Evolutionary conservation across 2,113 vertebrate species (phyloP).

Genomic region (Arenaria interpres): DNA sequence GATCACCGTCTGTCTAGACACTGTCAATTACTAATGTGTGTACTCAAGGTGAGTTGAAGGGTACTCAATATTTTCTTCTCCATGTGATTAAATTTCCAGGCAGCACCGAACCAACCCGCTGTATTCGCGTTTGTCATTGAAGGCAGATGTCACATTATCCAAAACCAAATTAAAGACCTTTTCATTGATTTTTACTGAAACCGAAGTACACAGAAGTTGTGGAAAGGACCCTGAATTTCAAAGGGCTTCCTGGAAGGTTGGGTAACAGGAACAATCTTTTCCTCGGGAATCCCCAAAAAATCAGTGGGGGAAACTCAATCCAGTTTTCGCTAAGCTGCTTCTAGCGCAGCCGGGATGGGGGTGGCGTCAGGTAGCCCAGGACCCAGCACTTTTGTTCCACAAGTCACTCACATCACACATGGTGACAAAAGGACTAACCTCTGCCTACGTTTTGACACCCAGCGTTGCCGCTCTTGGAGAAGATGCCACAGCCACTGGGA

Average conservation of each 20-base stretch:
- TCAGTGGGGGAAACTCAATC: background rate
- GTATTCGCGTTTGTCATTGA: background rate
- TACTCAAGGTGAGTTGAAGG: background rate
- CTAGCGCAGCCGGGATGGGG: fast-evolving
- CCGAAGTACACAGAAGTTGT: background rate
- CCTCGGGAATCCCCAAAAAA: background rate
- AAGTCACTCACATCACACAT: background rate
- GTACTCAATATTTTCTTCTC: background rate
- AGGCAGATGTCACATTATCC: background rate
- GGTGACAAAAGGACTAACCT: background rate
- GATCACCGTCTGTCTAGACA: slow-evolving; percentile 17
- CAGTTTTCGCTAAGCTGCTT: background rate
- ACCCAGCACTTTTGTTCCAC: background rate
- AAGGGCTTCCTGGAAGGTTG: background rate
- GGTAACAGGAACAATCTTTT: background rate
- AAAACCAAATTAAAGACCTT: background rate
- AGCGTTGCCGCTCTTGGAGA: background rate
- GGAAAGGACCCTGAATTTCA: background rate
- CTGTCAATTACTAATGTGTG: background rate
- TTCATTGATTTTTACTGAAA: background rate
- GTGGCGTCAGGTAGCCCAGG: background rate
- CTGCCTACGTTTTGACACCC: too few relatives aligned
- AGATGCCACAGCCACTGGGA: background rate
- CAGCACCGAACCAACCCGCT: background rate
- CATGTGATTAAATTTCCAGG: background rate